A percentile compares a stretch with the other conserved stretches of the same genome.
Evolutionary conservation across 2,797 vertebrate species (phyloP).

Genomic region (Anguilla marmorata): DNA sequence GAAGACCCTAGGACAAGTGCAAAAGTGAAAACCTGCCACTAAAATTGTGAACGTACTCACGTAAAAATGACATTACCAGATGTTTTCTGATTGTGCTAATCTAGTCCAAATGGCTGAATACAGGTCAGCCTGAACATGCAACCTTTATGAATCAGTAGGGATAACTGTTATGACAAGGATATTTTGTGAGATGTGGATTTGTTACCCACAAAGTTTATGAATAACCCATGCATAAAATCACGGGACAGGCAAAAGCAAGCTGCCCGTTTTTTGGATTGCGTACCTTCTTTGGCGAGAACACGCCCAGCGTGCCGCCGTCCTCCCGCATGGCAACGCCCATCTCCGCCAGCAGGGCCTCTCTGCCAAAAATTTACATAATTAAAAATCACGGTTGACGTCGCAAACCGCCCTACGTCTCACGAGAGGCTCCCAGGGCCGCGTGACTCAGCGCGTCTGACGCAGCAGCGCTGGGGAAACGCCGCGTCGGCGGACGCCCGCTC

Average conservation of each 20-base stretch:
- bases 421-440: not conserved
- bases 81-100: not conserved
- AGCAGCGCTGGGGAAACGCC: not conserved
- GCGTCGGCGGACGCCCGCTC: not conserved
- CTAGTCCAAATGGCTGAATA: not conserved
- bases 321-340: slow-evolving; percentile 99
- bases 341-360: slow-evolving; percentile 94
- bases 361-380: slow-evolving; percentile 55
- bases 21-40: not conserved
- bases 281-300: slow-evolving; percentile 98
- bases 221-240: not conserved
- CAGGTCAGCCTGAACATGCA: not conserved
- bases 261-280: slow-evolving; percentile 14
- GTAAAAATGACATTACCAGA: not conserved
- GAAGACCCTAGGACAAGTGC: not conserved
- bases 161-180: not conserved
- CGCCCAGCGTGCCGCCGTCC: slow-evolving; percentile 93
- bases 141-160: not conserved
- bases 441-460: not conserved
- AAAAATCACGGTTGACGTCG: not conserved
- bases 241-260: not conserved
- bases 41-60: not conserved
- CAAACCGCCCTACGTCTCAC: slow-evolving; percentile 12
- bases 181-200: not conserved
- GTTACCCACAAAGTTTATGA: not conserved